A percentile compares a stretch with the other conserved stretches of the same genome.
phyloP scores from a whole-genome alignment of 2,113 vertebrate species.

The Calyptomena viridis region DNA sequence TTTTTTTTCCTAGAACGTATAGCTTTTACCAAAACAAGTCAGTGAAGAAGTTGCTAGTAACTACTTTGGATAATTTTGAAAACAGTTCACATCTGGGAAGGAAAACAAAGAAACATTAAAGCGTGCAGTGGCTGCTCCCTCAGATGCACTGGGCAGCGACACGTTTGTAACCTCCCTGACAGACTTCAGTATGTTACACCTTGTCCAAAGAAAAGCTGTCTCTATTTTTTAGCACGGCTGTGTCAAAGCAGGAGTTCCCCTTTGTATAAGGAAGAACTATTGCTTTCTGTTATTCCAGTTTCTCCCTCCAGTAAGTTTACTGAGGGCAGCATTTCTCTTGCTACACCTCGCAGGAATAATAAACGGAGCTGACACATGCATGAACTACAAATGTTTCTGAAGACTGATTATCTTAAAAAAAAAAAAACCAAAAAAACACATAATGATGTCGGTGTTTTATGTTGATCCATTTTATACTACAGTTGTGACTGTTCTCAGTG shows the following conservation, averaged over 20 bases:
- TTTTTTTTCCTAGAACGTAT: neutral
- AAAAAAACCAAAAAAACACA: neutral
- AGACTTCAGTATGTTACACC: neutral
- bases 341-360: neutral
- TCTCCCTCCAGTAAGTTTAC: neutral
- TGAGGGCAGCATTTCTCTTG: neutral
- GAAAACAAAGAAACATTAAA: neutral
- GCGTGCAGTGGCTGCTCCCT: neutral
- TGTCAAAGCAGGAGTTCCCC: neutral
- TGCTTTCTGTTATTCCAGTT: neutral
- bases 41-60: neutral
- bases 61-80: neutral
- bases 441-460: neutral
- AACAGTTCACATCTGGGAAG: neutral
- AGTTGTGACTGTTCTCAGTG: neutral
- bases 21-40: neutral
- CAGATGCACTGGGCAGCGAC: neutral
- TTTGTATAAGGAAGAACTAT: neutral
- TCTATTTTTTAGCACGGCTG: neutral
- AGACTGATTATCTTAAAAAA: neutral
- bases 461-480: neutral
- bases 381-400: neutral
- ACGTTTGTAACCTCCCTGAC: neutral
- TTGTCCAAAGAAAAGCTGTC: neutral
- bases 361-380: neutral